These are phyloP conservation scores for Pseudoips prasinana DNA, from an alignment of 2,888 invertebrate genomes.

Conservation along the genomic window DNA sequence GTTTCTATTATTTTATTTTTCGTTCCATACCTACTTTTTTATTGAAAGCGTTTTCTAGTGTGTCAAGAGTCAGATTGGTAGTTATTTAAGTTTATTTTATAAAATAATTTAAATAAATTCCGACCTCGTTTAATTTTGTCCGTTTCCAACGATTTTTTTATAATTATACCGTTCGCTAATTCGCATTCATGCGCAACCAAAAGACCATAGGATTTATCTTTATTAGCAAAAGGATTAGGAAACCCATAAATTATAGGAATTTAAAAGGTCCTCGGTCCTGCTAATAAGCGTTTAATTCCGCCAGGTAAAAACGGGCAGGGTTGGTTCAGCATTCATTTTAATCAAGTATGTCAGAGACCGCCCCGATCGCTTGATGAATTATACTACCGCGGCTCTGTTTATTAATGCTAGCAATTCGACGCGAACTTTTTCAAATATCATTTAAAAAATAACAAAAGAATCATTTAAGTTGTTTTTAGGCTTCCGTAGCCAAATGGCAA, in stretches of 20 bases:
- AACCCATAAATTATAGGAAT: slow-evolving; percentile 51
- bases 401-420: slow-evolving; percentile 26
- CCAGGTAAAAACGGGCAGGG: slow-evolving; percentile 48
- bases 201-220: slow-evolving; percentile 32
- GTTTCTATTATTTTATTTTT: too few relatives aligned
- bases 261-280: slow-evolving; percentile 47
- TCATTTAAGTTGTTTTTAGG: too few relatives aligned
- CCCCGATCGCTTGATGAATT: slow-evolving; percentile 54
- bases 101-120: too few relatives aligned
- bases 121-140: too few relatives aligned
- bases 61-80: too few relatives aligned
- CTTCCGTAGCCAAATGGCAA: too few relatives aligned
- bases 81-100: too few relatives aligned
- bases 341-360: slow-evolving; percentile 51
- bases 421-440: slow-evolving; percentile 13
- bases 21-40: too few relatives aligned
- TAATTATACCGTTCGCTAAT: slow-evolving; percentile 3
- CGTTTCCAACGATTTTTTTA: too few relatives aligned
- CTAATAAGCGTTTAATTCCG: slow-evolving; percentile 53
- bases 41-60: too few relatives aligned
- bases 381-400: slow-evolving; percentile 32
- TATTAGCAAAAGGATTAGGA: slow-evolving; percentile 46
- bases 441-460: too few relatives aligned
- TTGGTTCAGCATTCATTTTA: slow-evolving; percentile 51
- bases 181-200: neutral